A percentile compares a stretch with the other conserved stretches of the same genome.
Evolutionary conservation across 2,797 vertebrate genomes (phyloP).

Genomic region (Pipistrellus pipistrellus): DNA sequence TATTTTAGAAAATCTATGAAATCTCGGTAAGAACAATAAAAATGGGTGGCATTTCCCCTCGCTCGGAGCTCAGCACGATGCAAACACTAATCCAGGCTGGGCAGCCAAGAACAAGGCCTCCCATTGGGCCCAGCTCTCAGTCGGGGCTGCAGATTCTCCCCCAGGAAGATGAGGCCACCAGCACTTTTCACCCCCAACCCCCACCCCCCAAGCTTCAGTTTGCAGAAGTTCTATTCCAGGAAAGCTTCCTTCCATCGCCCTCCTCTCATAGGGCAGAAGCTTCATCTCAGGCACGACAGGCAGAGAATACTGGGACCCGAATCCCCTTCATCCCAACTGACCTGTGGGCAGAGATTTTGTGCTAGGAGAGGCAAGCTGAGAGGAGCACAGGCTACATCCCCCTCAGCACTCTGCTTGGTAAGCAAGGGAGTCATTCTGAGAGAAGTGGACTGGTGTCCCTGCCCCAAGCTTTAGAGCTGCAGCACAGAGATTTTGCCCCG

Average conservation of each 20-base stretch:
- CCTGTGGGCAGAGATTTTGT: neutral
- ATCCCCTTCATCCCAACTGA: neutral
- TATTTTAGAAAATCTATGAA: neutral
- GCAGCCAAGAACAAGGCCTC: neutral
- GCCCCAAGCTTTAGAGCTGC: neutral
- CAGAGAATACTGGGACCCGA: neutral
- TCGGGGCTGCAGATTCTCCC: neutral
- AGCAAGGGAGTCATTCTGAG: neutral
- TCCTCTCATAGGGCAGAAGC: neutral
- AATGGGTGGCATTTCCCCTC: neutral
- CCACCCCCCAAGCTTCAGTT: neutral
- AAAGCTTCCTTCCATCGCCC: neutral
- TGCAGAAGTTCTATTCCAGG: neutral
- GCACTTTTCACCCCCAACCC: neutral
- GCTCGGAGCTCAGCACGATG: neutral
- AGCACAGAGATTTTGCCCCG: neutral
- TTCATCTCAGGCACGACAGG: neutral
- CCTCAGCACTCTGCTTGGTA: neutral
- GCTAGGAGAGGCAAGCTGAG: neutral
- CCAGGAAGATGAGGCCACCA: neutral
- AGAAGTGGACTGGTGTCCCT: neutral
- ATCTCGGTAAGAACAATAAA: neutral
- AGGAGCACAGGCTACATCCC: neutral
- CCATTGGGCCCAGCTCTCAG: neutral
- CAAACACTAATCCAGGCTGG: neutral